phyloP scores from a whole-genome alignment of 1,140 invertebrate species.

The Neodiprion pinetum region DNA sequence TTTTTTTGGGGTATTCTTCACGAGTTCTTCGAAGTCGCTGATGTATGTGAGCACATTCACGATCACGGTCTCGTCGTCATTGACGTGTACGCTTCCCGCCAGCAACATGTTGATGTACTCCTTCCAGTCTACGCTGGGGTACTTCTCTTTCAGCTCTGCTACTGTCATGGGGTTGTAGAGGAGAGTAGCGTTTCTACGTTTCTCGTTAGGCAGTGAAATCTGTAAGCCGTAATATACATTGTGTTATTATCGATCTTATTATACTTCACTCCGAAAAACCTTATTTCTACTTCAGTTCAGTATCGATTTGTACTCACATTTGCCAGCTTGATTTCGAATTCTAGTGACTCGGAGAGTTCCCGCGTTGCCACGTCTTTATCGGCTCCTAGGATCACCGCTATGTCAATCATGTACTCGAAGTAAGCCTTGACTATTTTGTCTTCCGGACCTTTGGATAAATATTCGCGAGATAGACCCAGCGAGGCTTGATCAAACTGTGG shows the following conservation, averaged over 20 bases:
- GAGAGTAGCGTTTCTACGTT: constrained; percentile 88
- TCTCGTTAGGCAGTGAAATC: constrained; percentile 89
- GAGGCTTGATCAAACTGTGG: constrained; percentile 89
- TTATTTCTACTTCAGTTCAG: neutral
- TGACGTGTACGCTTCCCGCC: constrained; percentile 65
- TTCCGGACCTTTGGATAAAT: constrained; percentile 82
- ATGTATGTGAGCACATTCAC: constrained; percentile 83
- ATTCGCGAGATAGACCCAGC: constrained; percentile 87
- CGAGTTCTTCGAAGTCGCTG: constrained; percentile 68
- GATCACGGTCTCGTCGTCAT: constrained; percentile 77
- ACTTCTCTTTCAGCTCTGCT: constrained; percentile 74
- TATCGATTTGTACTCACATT: constrained; percentile 72
- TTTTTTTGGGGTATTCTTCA: constrained; percentile 60
- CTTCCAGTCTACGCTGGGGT: constrained; percentile 80
- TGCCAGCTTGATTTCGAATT: constrained; percentile 93
- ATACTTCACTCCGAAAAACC: neutral
- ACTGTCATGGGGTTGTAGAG: constrained; percentile 92
- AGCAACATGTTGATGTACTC: constrained; percentile 83
- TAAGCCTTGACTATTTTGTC: constrained; percentile 83
- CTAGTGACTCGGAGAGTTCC: constrained; percentile 83
- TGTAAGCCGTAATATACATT: constrained; percentile 45
- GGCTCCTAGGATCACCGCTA: constrained; percentile 87
- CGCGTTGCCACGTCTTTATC: constrained; percentile 70
- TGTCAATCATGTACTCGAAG: constrained; percentile 85
- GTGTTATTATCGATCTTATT: constrained; percentile 8